phyloP scores from a whole-genome alignment of 2,113 vertebrate species.

The Vidua chalybeata region DNA sequence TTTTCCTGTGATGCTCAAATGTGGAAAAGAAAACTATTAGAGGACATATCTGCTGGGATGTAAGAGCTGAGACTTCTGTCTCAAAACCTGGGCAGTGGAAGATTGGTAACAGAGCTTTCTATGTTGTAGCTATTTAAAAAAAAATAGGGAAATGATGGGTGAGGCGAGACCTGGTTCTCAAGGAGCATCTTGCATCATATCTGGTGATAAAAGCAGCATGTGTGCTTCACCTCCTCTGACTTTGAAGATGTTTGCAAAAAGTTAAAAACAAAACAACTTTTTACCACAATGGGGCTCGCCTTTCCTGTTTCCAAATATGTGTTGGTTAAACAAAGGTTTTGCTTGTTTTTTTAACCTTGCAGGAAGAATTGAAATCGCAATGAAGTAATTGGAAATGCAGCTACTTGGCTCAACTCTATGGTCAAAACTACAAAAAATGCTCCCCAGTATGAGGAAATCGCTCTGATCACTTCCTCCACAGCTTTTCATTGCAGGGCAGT shows the following conservation, averaged over 20 bases:
- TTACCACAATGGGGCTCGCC: background rate
- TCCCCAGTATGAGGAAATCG: background rate
- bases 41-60: background rate
- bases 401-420: accelerated
- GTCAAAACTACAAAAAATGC: background rate
- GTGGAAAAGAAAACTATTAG: background rate
- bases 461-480: background rate
- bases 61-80: background rate
- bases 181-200: background rate
- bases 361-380: background rate
- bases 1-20: background rate
- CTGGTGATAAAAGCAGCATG: background rate
- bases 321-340: background rate
- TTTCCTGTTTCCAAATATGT: slow-evolving; percentile 56
- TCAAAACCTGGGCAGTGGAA: background rate
- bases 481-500: background rate
- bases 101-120: background rate
- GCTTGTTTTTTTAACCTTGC: background rate
- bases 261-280: background rate
- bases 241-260: background rate
- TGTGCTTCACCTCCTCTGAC: background rate
- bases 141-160: background rate
- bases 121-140: background rate
- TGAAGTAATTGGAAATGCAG: background rate
- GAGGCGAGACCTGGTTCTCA: background rate